A percentile compares a stretch with the other conserved stretches of the same genome.
phyloP scores from a whole-genome alignment of 2,888 invertebrate species.

The Acanthopleura granulata region DNA sequence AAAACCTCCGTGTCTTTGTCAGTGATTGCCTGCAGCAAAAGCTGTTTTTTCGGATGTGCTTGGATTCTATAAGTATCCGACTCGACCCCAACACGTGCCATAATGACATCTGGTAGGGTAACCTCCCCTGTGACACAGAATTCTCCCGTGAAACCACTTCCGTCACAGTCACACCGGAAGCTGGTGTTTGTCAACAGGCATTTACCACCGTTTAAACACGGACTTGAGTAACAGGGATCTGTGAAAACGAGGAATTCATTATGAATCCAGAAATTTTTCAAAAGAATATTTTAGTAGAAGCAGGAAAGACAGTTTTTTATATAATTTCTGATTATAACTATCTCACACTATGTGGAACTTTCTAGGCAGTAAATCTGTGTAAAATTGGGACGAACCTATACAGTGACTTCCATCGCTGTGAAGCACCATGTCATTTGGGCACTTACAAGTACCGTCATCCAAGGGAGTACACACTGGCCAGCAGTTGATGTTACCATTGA shows the following conservation, averaged over 20 bases:
- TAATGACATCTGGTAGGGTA: not conserved
- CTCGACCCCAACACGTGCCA: not conserved
- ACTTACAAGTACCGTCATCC: not conserved
- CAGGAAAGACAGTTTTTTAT: too few relatives aligned
- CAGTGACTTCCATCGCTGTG: not conserved
- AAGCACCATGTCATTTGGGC: not conserved
- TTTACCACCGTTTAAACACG: not conserved
- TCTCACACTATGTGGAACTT: too few relatives aligned
- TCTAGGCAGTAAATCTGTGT: too few relatives aligned
- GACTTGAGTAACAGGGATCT: slow-evolving; percentile 3
- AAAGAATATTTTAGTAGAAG: too few relatives aligned
- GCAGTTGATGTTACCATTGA: not conserved
- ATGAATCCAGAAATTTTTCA: too few relatives aligned
- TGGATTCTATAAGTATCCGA: not conserved
- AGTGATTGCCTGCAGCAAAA: not conserved
- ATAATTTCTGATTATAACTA: too few relatives aligned
- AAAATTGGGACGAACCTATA: not conserved
- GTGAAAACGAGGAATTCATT: not conserved
- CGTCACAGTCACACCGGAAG: not conserved
- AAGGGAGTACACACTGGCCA: not conserved
- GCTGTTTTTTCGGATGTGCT: not conserved
- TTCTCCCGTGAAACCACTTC: not conserved
- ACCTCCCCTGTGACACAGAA: not conserved
- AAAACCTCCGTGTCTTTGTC: not conserved
- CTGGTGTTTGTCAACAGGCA: not conserved